Conservation (phyloP, 2,113 vertebrate species). For the Conger conger region DNA sequence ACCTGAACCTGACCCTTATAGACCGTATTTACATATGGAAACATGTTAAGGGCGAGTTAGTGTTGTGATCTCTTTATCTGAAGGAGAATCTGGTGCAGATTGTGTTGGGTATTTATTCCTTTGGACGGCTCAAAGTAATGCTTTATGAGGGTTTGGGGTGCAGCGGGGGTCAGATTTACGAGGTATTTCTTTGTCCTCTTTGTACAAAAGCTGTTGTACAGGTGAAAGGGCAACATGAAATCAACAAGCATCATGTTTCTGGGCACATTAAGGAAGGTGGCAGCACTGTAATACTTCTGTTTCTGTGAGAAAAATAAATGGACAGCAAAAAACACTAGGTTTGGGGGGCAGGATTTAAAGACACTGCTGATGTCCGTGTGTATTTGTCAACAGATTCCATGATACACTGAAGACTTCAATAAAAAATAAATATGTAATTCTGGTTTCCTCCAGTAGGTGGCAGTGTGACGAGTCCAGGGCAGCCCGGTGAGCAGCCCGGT, state of each 20-base stretch:
- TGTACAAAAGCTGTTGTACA: background rate
- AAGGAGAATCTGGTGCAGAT: background rate
- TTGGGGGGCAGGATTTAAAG: no score
- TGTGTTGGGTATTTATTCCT: background rate
- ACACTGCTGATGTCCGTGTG: no score
- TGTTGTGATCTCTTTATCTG: background rate
- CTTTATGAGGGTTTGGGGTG: background rate
- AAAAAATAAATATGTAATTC: background rate
- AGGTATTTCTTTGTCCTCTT: background rate
- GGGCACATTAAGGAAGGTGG: no score
- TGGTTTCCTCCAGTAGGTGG: constrained; percentile 62
- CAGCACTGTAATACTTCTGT: no score
- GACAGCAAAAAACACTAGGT: no score
- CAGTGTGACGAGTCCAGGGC: constrained; percentile 48
- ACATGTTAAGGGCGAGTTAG: background rate
- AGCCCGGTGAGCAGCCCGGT: constrained; percentile 51
- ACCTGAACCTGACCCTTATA: background rate
- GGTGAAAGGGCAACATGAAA: background rate
- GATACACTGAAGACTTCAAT: no score
- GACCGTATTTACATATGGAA: background rate
- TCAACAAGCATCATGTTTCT: background rate
- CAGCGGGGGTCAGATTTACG: background rate
- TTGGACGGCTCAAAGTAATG: background rate
- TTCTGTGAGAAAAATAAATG: no score
- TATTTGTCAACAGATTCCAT: no score